These are phyloP conservation scores for Hirtodrosophila cameraria DNA, from an alignment of 2,888 invertebrate species.

Conservation along the genomic window DNA sequence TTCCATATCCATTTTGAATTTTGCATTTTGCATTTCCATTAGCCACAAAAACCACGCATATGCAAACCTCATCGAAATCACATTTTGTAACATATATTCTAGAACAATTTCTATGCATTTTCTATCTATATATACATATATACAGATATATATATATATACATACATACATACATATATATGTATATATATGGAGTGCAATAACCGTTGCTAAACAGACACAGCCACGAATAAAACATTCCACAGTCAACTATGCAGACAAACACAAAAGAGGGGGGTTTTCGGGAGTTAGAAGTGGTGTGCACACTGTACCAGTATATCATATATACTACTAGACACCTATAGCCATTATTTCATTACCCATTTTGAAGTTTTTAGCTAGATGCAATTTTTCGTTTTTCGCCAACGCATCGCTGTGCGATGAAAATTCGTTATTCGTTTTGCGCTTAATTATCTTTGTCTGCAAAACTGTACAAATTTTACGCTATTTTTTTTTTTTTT, in stretches of 20 bases:
- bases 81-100: conserved; percentile 18
- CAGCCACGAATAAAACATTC: conserved; percentile 15
- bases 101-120: conserved; percentile 12
- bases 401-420: conserved; percentile 16
- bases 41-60: too few species aligned
- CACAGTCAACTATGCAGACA: conserved; percentile 35
- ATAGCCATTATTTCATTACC: conserved; percentile 52
- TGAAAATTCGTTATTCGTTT: conserved; percentile 25
- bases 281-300: too few species aligned
- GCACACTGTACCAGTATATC: too few species aligned
- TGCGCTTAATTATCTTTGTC: conserved; percentile 51
- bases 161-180: too few species aligned
- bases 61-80: conserved; percentile 18
- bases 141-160: too few species aligned
- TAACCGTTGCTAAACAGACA: conserved; percentile 3
- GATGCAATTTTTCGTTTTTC: conserved; percentile 39
- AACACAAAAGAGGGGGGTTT: neutral
- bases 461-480: conserved; percentile 18
- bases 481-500: conserved; percentile 1
- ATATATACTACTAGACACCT: too few species aligned
- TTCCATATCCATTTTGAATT: neutral
- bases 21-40: too few species aligned
- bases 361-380: conserved; percentile 30
- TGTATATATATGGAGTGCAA: conserved; percentile 32
- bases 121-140: too few species aligned